Percentiles rank a stretch among this genome's conserved stretches.
These are phyloP conservation scores for Parochlus steinenii DNA, from an alignment of 2,888 invertebrate species.

Conservation along the genomic window DNA sequence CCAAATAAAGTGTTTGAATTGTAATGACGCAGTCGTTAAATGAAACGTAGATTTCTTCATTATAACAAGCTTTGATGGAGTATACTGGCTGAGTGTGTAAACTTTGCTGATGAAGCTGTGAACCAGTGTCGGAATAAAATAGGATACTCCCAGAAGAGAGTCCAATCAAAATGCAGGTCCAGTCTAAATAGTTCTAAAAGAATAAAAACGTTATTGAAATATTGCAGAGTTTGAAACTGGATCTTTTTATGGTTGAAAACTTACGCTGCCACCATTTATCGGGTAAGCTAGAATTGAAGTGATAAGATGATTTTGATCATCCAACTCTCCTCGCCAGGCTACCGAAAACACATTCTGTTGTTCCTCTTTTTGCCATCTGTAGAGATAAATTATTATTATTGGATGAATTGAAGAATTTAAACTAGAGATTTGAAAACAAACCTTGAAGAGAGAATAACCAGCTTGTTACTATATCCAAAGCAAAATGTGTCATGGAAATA, in stretches of 20 bases:
- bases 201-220: conserved; percentile 9
- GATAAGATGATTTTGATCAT: conserved; percentile 33
- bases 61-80: conserved; percentile 60
- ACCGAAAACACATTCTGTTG: conserved; percentile 34
- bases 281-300: conserved; percentile 34
- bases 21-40: conserved; percentile 53
- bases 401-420: no score
- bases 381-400: no score
- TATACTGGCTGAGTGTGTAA: conserved; percentile 67
- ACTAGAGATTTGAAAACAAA: conserved; percentile 40
- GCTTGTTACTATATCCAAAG: conserved; percentile 43
- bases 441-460: conserved; percentile 49
- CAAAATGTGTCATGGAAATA: conserved; percentile 57
- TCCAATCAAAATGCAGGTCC: conserved; percentile 84
- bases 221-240: conserved; percentile 2
- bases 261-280: conserved; percentile 25
- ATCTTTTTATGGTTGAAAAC: not conserved
- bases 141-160: conserved; percentile 68
- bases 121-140: conserved; percentile 80
- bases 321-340: conserved; percentile 38
- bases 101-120: conserved; percentile 63
- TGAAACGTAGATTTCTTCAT: conserved; percentile 34
- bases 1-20: conserved; percentile 54
- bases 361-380: conserved; percentile 4
- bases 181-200: conserved; percentile 58